These are phyloP conservation scores for Hemibagrus guttatus DNA, from an alignment of 2,797 vertebrate genomes.

Conservation along the genomic window DNA sequence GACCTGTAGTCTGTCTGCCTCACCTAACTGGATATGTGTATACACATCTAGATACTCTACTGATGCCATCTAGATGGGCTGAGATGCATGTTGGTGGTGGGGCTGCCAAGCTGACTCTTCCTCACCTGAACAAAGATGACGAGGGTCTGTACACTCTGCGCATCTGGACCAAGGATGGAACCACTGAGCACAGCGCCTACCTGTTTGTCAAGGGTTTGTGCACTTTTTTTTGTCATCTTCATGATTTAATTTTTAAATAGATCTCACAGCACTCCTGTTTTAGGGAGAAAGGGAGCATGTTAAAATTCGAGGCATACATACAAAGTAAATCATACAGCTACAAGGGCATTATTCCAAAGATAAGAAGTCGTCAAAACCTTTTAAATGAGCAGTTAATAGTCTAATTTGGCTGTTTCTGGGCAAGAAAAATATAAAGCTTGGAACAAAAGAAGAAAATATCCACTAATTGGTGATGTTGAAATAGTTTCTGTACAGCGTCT, in stretches of 20 bases:
- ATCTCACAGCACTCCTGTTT: not conserved
- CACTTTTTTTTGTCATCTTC: not conserved
- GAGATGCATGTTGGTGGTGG: conserved; percentile 84
- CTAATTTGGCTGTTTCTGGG: too few species aligned
- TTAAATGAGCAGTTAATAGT: not conserved
- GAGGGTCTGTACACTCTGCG: conserved; percentile 95
- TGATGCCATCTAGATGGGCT: conserved; percentile 82
- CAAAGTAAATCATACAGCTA: not conserved
- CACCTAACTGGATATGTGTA: not conserved
- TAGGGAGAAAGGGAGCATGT: not conserved
- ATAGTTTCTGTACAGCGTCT: not conserved
- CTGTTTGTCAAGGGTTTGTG: conserved; percentile 89
- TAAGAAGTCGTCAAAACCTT: not conserved
- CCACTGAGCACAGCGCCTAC: conserved; percentile 89
- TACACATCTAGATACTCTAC: conserved; percentile 66
- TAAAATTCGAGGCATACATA: not conserved
- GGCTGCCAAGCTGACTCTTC: conserved; percentile 82
- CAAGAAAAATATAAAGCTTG: not conserved
- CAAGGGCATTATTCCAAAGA: not conserved
- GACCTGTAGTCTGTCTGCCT: not conserved
- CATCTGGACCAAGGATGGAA: conserved; percentile 86
- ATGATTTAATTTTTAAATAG: not conserved
- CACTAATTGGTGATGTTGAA: not conserved
- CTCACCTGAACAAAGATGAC: conserved; percentile 92
- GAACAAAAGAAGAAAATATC: not conserved